A percentile compares a stretch with the other conserved stretches of the same genome.
Conservation (phyloP, 2,797 vertebrate genomes). For the Lemur catta region DNA sequence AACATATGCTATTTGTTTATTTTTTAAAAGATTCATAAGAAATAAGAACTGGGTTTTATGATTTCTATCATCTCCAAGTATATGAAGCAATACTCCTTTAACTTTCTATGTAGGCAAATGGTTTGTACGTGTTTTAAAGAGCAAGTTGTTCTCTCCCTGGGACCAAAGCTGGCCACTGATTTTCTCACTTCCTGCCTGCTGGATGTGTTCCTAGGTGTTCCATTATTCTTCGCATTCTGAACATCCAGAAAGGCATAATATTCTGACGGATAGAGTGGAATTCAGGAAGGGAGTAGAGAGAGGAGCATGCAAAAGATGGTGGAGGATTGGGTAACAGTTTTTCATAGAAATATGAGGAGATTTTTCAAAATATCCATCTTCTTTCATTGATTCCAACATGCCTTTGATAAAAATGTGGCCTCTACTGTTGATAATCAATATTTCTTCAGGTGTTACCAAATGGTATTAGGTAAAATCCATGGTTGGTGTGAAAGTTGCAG, state of each 20-base stretch:
- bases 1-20: background rate
- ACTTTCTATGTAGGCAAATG: background rate
- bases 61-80: background rate
- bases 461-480: background rate
- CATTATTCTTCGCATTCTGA: background rate
- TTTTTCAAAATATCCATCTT: background rate
- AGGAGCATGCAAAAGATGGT: background rate
- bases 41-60: background rate
- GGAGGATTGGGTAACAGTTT: background rate
- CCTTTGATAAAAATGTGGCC: background rate
- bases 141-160: background rate
- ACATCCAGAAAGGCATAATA: background rate
- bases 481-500: background rate
- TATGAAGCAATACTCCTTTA: background rate
- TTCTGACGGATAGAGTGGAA: background rate
- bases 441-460: background rate
- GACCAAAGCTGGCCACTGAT: background rate
- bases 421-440: background rate
- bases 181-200: background rate
- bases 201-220: background rate
- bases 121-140: background rate
- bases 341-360: background rate
- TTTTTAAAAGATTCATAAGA: background rate
- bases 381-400: background rate
- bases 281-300: background rate